These are phyloP conservation scores for Thrips palmi DNA, from an alignment of 1,140 invertebrate genomes.

Conservation along the genomic window DNA sequence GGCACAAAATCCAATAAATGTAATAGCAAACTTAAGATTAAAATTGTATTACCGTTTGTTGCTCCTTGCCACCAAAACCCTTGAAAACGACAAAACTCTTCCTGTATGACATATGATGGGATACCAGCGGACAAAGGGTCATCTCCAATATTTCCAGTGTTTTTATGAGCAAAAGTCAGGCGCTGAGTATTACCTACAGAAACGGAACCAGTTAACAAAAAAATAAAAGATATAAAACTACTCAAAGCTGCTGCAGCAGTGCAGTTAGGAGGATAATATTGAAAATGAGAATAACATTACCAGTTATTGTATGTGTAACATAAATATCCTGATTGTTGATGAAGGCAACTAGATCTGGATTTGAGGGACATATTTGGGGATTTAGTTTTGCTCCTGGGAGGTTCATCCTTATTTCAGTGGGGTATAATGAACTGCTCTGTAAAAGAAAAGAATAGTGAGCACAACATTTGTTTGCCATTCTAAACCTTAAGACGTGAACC, in stretches of 20 bases:
- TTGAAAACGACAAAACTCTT: slow-evolving; percentile 90
- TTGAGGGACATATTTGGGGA: slow-evolving; percentile 79
- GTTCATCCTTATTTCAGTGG: slow-evolving; percentile 46
- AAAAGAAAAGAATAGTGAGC: slow-evolving; percentile 16
- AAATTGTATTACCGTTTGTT: slow-evolving; percentile 29
- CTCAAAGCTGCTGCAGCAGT: not conserved
- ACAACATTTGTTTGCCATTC: slow-evolving; percentile 1
- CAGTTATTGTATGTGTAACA: slow-evolving; percentile 59
- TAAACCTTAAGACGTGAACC: not conserved
- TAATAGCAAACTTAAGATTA: slow-evolving; percentile 2
- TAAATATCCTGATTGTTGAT: slow-evolving; percentile 83
- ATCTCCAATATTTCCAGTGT: slow-evolving; percentile 46
- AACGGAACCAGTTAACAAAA: too few relatives aligned
- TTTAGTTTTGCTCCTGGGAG: slow-evolving; percentile 52
- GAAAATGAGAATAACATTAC: too few relatives aligned
- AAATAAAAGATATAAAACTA: slow-evolving; percentile 1
- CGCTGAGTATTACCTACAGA: slow-evolving; percentile 29
- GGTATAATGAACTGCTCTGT: slow-evolving; percentile 46
- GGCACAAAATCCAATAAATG: slow-evolving; percentile 10
- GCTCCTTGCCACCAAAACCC: slow-evolving; percentile 96
- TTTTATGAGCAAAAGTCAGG: slow-evolving; percentile 68
- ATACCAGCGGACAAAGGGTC: slow-evolving; percentile 79
- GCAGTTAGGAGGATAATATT: not conserved
- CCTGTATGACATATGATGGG: slow-evolving; percentile 94
- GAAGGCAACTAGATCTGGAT: slow-evolving; percentile 73